These are phyloP conservation scores for Orchesella flavescens DNA, from an alignment of 2,888 invertebrate genomes.

Conservation along the genomic window DNA sequence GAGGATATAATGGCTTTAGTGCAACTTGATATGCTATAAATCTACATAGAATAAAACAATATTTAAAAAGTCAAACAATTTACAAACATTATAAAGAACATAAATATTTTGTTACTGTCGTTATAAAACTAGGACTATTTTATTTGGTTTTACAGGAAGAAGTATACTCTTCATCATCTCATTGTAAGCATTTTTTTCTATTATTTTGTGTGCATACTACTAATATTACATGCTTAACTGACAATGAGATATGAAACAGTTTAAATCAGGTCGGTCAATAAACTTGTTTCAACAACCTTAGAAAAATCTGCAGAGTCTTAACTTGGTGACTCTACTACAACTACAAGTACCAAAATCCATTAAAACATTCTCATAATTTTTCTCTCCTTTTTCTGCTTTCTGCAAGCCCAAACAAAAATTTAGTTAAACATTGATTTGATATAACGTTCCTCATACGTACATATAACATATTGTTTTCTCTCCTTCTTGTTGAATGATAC, in stretches of 20 bases:
- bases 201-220: conserved; percentile 4
- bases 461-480: conserved; percentile 3
- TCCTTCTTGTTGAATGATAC: neutral
- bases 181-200: neutral
- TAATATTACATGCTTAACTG: neutral
- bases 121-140: conserved; percentile 45
- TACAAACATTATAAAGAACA: neutral
- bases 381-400: neutral
- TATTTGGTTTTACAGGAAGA: neutral
- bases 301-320: conserved; percentile 50
- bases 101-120: conserved; percentile 12
- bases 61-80: conserved; percentile 23
- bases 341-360: conserved; percentile 3
- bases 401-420: neutral
- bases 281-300: conserved; percentile 57
- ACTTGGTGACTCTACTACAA: conserved; percentile 1
- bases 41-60: conserved; percentile 25
- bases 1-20: no score
- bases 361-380: conserved; percentile 23
- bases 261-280: conserved; percentile 71
- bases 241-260: conserved; percentile 19
- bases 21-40: no score
- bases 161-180: neutral
- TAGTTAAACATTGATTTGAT: no score
- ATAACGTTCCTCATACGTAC: no score